These are phyloP conservation scores for Acromyrmex charruanus DNA, from an alignment of 1,140 invertebrate species.

Conservation along the genomic window DNA sequence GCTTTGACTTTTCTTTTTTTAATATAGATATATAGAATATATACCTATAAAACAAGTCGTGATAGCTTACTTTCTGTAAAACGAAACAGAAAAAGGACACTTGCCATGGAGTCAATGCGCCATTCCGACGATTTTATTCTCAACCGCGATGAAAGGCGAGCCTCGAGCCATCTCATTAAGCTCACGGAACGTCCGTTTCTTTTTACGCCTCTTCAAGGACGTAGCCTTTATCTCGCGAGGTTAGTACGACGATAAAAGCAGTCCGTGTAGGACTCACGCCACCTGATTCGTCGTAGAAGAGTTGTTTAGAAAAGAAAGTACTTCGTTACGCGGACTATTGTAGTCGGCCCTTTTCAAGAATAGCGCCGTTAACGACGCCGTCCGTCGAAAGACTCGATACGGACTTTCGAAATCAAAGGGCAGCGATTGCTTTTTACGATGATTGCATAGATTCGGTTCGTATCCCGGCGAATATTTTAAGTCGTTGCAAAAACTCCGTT, in stretches of 20 bases:
- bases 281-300: conserved; percentile 51
- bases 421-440: conserved; percentile 43
- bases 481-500: neutral
- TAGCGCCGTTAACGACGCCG: conserved; percentile 46
- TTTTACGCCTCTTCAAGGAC: conserved; percentile 46
- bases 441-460: conserved; percentile 9
- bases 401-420: conserved; percentile 42
- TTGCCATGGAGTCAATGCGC: conserved; percentile 26
- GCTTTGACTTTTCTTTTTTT: neutral
- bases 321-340: conserved; percentile 56
- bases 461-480: conserved; percentile 38
- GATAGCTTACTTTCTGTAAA: neutral
- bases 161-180: conserved; percentile 65
- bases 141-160: conserved; percentile 60
- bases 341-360: conserved; percentile 44
- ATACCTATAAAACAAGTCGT: neutral
- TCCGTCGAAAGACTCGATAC: conserved; percentile 43
- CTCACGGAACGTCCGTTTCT: conserved; percentile 44
- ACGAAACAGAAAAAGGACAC: conserved; percentile 19
- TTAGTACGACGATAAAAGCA: conserved; percentile 69
- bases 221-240: conserved; percentile 56
- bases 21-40: neutral
- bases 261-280: conserved; percentile 10
- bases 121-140: conserved; percentile 53
- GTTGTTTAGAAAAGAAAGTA: conserved; percentile 61